These are phyloP conservation scores for Drosophila pseudotalamancana DNA, from an alignment of 2,888 invertebrate species.

Conservation along the genomic window DNA sequence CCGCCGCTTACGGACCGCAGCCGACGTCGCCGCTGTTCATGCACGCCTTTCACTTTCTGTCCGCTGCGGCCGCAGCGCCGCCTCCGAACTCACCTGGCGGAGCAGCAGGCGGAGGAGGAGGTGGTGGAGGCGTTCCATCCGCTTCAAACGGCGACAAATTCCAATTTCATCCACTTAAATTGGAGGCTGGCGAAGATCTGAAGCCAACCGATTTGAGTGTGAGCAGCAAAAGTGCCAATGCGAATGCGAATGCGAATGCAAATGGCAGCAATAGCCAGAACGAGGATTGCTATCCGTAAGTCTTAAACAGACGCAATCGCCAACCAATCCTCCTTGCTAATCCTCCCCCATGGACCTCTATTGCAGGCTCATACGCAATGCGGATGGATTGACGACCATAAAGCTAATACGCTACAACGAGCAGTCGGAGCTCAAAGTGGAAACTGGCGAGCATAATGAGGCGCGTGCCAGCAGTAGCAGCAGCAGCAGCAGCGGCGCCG, in stretches of 20 bases:
- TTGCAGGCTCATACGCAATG: constrained; percentile 83
- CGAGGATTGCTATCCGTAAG: constrained; percentile 84
- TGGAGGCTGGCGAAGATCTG: constrained; percentile 86
- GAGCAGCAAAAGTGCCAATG: constrained; percentile 57
- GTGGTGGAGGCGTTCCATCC: not conserved
- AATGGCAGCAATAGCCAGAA: constrained; percentile 7
- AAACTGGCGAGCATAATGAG: constrained; percentile 48
- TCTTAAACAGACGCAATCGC: constrained; percentile 24
- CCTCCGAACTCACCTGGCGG: constrained; percentile 83
- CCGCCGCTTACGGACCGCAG: constrained; percentile 82
- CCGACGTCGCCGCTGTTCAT: constrained; percentile 84
- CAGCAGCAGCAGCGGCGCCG: constrained; percentile 11
- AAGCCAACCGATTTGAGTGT: constrained; percentile 89
- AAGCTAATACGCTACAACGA: constrained; percentile 83
- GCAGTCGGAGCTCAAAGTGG: constrained; percentile 13
- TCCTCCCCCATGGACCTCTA: constrained; percentile 15
- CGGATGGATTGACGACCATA: constrained; percentile 84
- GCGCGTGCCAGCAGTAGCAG: constrained; percentile 14
- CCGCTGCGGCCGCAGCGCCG: constrained; percentile 71
- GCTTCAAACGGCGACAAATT: constrained; percentile 75
- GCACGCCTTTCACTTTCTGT: constrained; percentile 84
- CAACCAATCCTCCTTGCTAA: constrained; percentile 26
- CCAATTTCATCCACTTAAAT: constrained; percentile 82
- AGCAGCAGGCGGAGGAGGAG: constrained; percentile 16
- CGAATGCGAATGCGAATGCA: not conserved